Base-by-base conservation (phyloP, 2,888 invertebrate species). In the Bombylius major region DNA sequence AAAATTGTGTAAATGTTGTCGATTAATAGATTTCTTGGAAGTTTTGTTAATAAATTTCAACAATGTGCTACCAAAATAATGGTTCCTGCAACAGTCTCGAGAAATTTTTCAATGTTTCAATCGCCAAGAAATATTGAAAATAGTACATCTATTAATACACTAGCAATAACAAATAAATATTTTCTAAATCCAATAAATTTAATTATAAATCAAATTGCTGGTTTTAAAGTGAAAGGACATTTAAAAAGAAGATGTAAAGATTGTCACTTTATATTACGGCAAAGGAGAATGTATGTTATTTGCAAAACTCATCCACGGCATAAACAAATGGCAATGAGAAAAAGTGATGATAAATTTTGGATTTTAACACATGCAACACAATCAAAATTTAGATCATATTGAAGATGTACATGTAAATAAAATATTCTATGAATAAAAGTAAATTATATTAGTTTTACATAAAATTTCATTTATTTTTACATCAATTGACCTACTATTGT, bases 221-320 rank as follows among this genome's bases (percentile, higher is more conserved):
- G 84, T 5, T 80, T 90, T 65, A 91, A 92, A 78, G 79, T 85
- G 5, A 86, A 82, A 67, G 86, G 85, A 6, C 70, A 70, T 14
- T 75, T 89, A 39, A 78, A 77, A 56, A 77, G 82, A 55, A 81
- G 92, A 47, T 93, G 93, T 67, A 84, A 83, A 70, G 84, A 86
- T 65, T 93, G 93, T 68, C 87, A 84, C 65, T 78, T 86, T 65
- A 83, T 87, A 12, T 75, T 78, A 48, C 75, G 85, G 56, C 78
- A 87, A 63, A 80, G 84, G 62, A 78, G 87, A 57, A 67, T 81
- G 63, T 86, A 82, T 70, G 82, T 88, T 47, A 80, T 87, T 62
- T 93, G 92, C 64, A 83, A 83, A 55, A 83, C 82, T 36, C 82
- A 82, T 67, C 84, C 84, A 32, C 79, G 90, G 45, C 92, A 93